Evolutionary conservation across 2,797 vertebrate genomes (phyloP).

Genomic region (Hypotaenidia philippensis): DNA sequence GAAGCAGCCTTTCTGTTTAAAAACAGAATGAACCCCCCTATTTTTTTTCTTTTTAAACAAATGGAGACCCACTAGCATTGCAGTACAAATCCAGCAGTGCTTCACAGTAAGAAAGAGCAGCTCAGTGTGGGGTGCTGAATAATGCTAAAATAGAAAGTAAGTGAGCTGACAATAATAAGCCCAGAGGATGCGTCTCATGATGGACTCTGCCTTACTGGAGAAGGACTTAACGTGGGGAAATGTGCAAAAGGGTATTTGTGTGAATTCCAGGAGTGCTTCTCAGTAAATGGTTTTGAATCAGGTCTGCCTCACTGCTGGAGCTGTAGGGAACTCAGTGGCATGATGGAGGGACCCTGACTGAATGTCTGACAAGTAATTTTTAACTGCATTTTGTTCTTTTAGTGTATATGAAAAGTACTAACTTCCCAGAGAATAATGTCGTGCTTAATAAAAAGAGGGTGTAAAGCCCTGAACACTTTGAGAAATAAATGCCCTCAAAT

Average conservation of each 20-base stretch:
- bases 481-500: not conserved
- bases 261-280: not conserved
- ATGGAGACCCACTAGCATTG: not conserved
- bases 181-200: not conserved
- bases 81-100: not conserved
- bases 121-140: not conserved
- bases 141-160: not conserved
- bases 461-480: rapidly evolving
- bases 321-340: not conserved
- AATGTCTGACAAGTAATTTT: not conserved
- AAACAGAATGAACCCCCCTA: not conserved
- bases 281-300: not conserved
- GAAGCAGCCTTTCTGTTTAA: not conserved
- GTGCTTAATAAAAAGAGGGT: not conserved
- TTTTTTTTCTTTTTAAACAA: not conserved
- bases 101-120: not conserved
- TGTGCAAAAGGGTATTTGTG: not conserved
- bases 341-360: not conserved
- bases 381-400: not conserved
- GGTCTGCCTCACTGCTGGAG: not conserved
- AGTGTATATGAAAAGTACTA: not conserved
- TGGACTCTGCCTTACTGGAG: not conserved
- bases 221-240: not conserved
- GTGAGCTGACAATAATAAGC: not conserved
- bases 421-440: not conserved